These are phyloP conservation scores for Illadopsis cleaveri DNA, from an alignment of 2,113 vertebrate genomes.

Conservation along the genomic window DNA sequence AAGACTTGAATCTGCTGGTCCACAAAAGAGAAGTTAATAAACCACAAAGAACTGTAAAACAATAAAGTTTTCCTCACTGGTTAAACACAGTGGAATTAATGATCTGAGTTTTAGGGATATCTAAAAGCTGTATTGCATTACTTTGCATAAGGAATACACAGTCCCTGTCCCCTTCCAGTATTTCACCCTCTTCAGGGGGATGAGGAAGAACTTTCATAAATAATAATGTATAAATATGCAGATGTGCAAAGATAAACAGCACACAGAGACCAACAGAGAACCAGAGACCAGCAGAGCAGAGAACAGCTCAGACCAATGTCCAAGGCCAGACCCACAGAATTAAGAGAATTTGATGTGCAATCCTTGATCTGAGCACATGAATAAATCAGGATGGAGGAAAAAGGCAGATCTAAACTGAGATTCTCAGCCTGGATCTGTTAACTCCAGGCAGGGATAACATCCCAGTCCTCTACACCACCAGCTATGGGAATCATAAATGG, in stretches of 20 bases:
- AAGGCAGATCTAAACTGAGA: background rate
- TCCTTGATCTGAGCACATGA: background rate
- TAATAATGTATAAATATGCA: background rate
- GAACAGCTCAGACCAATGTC: background rate
- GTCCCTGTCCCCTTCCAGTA: background rate
- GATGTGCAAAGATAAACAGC: background rate
- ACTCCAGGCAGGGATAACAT: background rate
- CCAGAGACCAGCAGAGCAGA: background rate
- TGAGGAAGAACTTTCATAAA: background rate
- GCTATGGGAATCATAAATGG: background rate
- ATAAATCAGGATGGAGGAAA: background rate
- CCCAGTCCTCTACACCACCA: background rate
- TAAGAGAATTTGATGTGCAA: background rate
- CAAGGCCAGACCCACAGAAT: background rate
- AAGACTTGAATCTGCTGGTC: background rate
- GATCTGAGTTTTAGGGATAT: background rate
- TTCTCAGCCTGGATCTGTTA: background rate
- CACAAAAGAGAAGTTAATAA: slow-evolving; percentile 8
- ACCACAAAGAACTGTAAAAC: background rate
- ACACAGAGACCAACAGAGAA: background rate
- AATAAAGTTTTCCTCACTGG: background rate
- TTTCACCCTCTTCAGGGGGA: background rate
- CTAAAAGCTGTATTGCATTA: background rate
- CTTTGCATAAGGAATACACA: background rate
- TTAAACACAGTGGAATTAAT: background rate